These are phyloP conservation scores for Macaria notata DNA, from an alignment of 2,888 invertebrate genomes.

Conservation along the genomic window DNA sequence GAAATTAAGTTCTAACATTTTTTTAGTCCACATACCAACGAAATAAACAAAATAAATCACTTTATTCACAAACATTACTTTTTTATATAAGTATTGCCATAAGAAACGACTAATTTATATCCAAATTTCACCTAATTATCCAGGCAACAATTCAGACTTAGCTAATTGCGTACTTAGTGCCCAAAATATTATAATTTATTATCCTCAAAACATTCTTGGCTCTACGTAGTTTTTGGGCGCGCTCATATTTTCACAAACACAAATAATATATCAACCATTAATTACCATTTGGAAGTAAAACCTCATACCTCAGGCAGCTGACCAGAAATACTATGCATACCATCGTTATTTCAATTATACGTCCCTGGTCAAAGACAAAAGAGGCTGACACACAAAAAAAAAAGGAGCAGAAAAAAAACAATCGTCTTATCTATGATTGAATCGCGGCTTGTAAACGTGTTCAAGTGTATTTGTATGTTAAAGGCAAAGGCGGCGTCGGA, in stretches of 20 bases:
- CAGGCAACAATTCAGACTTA: not conserved
- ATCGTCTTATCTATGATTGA: constrained; percentile 78
- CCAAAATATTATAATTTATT: constrained; percentile 7
- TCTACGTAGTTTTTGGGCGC: constrained; percentile 6
- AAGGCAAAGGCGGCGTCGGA: constrained; percentile 62
- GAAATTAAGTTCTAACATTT: too few species aligned
- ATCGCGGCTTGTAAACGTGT: constrained; percentile 76
- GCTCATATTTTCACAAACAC: constrained; percentile 20
- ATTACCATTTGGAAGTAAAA: constrained; percentile 31
- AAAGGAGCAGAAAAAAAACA: constrained; percentile 54
- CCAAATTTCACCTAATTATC: not conserved
- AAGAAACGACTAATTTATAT: not conserved
- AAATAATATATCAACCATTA: constrained; percentile 30
- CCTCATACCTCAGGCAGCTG: constrained; percentile 63
- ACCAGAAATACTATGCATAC: constrained; percentile 75
- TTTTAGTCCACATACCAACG: too few species aligned
- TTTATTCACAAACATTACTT: too few species aligned
- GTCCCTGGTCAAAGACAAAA: constrained; percentile 81
- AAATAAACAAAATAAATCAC: too few species aligned
- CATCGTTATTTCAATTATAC: constrained; percentile 80
- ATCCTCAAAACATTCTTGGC: constrained; percentile 3
- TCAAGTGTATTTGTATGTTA: constrained; percentile 74
- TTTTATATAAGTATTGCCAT: not conserved
- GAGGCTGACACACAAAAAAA: constrained; percentile 67
- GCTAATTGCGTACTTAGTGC: constrained; percentile 1